Evolutionary conservation across 2,797 vertebrate genomes (phyloP), one percentile per base, ranked within the genome.

Genomic region (Zenarchopterus dispar): DNA sequence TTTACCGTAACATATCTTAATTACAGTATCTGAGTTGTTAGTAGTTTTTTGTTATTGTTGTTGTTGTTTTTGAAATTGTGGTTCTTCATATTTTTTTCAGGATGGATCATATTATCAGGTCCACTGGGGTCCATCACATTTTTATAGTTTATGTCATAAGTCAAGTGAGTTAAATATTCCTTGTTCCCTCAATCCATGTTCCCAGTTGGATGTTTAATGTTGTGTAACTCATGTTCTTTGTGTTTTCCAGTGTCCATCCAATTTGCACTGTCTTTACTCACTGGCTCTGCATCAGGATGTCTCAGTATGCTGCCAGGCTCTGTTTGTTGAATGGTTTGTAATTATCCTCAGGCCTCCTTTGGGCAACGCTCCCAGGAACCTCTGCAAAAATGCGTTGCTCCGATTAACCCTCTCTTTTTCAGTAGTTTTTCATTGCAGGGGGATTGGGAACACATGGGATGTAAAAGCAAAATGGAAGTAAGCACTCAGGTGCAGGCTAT

Each of bases 241-340:
- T 57, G 56, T 72, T 69, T 56, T 47, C 52, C 67, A 52, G 8
- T 62, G 73, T 61, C 67, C 57, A 33, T 58, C 80, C 77, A 45
- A 52, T 73, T 66, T 56, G 50, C 49, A 62, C 15, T 63, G 59
- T 80, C 70, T 88, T 88, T 87, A 84, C 80, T 60, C 67, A 75
- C 77, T 75, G 80, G 81, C 82, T 82, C 75, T 28, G 56, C 18
- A 24, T 82, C 78, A 75, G 74, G 49, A 47, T 74, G 68, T 69
- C 68, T 82, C 56, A 0, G 70, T 61, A 73, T 81, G 78, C 84
- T 31, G 49, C 66, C 68, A 66, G 62, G 70, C 56, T 60, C 70
- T 85, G 84, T 90, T 91, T 91, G 84, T 78, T 83, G 86, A 91
- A 81, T 76, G 81, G 74, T 90, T 89, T 86, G 85, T 89, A 92